These are phyloP conservation scores for Tricholaema leucomelas DNA, from an alignment of 2,113 vertebrate genomes.

Conservation along the genomic window DNA sequence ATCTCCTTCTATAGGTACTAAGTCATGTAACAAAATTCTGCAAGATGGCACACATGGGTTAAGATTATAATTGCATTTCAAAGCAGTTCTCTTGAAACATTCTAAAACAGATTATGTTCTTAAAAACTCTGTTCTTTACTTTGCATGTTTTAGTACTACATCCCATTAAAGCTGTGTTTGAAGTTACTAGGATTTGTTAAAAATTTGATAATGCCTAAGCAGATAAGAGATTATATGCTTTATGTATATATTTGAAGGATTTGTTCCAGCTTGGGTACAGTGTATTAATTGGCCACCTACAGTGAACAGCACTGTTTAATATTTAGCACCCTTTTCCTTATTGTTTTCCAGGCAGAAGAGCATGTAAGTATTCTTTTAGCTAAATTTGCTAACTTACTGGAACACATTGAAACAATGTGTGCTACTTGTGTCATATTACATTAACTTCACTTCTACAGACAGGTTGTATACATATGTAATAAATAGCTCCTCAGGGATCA, in stretches of 20 bases:
- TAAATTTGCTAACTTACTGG: constrained; percentile 81
- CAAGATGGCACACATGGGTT: constrained; percentile 73
- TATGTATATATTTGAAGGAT: constrained; percentile 82
- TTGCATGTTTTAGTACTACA: constrained; percentile 80
- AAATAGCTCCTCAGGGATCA: constrained; percentile 80
- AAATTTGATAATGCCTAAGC: constrained; percentile 86
- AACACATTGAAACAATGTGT: constrained; percentile 80
- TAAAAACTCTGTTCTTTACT: constrained; percentile 79
- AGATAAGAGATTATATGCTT: constrained; percentile 87
- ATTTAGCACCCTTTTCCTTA: constrained; percentile 68
- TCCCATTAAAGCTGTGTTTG: constrained; percentile 85
- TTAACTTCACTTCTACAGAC: constrained; percentile 81
- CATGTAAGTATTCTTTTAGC: constrained; percentile 73
- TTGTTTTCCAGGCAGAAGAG: constrained; percentile 77
- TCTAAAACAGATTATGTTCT: constrained; percentile 86
- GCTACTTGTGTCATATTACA: constrained; percentile 82
- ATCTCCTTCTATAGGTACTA: constrained; percentile 9
- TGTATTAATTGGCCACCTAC: constrained; percentile 88
- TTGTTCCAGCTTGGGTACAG: constrained; percentile 80
- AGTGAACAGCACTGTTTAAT: constrained; percentile 80
- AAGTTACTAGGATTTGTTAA: constrained; percentile 85
- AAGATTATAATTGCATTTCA: constrained; percentile 75
- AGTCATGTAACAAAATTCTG: constrained; percentile 56
- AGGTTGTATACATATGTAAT: constrained; percentile 81
- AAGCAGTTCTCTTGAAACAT: constrained; percentile 77